A percentile compares a stretch with the other conserved stretches of the same genome.
phyloP scores from a whole-genome alignment of 2,888 invertebrate species.

The Caenorhabditis sulstoni region DNA sequence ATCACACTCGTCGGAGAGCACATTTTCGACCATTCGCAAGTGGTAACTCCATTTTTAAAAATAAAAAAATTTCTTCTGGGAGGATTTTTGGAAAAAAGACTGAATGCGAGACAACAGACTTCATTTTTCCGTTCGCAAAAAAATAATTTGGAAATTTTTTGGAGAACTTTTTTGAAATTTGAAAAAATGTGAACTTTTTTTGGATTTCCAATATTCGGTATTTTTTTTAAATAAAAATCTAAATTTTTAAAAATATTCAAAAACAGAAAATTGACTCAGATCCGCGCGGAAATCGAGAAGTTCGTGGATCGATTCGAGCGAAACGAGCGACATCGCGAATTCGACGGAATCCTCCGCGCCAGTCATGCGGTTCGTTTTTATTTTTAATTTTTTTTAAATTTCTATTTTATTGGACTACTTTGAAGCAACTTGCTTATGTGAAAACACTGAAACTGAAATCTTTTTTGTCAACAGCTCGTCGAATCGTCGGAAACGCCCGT shows the following conservation, averaged over 20 bases:
- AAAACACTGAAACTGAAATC: not conserved
- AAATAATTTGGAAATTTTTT: no score
- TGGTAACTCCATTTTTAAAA: conserved; percentile 38
- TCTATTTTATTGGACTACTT: not conserved
- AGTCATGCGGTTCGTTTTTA: conserved; percentile 60
- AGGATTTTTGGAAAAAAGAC: conserved; percentile 1
- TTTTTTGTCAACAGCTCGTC: conserved; percentile 60
- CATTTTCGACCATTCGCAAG: conserved; percentile 67
- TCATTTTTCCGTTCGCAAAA: no score
- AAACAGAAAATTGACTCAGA: no score
- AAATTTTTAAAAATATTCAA: no score
- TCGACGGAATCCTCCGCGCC: conserved; percentile 71
- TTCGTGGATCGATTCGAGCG: conserved; percentile 69
- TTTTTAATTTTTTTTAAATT: not conserved
- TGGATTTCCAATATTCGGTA: no score
- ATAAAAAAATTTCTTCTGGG: no score
- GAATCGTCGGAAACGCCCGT: conserved; percentile 69
- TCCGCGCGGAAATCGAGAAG: conserved; percentile 59
- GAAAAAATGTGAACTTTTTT: not conserved
- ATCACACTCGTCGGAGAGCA: conserved; percentile 61
- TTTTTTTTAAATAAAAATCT: not conserved
- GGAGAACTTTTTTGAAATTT: not conserved
- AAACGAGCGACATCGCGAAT: conserved; percentile 70
- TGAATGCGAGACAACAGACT: no score
- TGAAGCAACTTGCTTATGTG: no score